Conservation (phyloP, 2,113 vertebrate genomes). For the Panthera leo region DNA sequence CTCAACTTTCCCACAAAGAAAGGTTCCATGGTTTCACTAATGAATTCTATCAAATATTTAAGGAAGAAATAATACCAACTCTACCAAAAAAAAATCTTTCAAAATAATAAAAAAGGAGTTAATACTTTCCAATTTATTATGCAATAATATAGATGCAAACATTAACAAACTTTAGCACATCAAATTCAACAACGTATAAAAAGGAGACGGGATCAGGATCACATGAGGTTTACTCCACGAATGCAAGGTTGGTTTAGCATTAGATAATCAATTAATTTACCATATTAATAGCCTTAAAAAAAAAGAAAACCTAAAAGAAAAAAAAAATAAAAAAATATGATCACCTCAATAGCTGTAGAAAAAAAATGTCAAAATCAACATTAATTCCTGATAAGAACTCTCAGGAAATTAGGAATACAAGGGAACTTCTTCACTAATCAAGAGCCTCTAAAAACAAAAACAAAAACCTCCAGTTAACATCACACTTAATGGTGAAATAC, state of each 20-base stretch:
- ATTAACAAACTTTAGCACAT: not conserved
- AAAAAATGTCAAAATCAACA: not conserved
- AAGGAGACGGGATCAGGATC: not conserved
- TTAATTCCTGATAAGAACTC: not conserved
- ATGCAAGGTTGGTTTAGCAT: not conserved
- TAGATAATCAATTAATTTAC: not conserved
- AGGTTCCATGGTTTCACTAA: not conserved
- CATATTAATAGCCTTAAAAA: not conserved
- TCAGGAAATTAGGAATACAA: conserved; percentile 16
- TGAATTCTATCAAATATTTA: not conserved
- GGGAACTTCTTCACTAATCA: not conserved
- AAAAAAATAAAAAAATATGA: not conserved
- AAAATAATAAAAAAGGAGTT: not conserved
- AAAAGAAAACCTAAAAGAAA: not conserved
- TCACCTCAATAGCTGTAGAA: not conserved
- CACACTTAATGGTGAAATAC: not conserved
- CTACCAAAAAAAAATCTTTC: not conserved
- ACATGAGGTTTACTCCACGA: not conserved
- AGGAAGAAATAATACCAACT: not conserved
- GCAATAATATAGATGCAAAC: not conserved
- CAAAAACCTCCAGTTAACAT: not conserved
- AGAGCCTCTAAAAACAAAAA: not conserved
- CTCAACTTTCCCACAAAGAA: not conserved
- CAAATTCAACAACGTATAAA: not conserved
- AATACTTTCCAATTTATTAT: not conserved